Conservation (phyloP, 2,888 invertebrate species). For the Caenorhabditis zanzibari region DNA sequence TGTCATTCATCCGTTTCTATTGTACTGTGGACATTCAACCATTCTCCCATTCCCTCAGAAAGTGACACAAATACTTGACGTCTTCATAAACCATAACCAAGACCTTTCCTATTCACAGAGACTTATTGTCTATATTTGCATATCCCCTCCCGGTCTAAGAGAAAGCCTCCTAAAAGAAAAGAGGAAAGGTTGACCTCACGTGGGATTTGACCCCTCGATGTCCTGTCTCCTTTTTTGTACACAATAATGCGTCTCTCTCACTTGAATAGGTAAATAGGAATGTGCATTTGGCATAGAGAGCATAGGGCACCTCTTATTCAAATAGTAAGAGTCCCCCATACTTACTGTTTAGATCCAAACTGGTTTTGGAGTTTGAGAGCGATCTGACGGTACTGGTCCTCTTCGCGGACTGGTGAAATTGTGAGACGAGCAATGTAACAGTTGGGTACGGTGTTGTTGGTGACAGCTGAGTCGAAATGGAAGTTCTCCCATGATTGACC, state of each 20-base stretch:
- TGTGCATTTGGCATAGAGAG: constrained; percentile 43
- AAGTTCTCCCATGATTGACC: constrained; percentile 83
- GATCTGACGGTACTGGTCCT: constrained; percentile 80
- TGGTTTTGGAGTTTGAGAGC: constrained; percentile 80
- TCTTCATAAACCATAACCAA: constrained; percentile 61
- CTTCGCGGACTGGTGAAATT: constrained; percentile 80
- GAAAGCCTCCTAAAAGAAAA: constrained; percentile 30
- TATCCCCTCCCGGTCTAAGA: constrained; percentile 46
- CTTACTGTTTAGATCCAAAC: constrained; percentile 77
- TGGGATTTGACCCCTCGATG: constrained; percentile 56
- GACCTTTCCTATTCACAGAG: constrained; percentile 17
- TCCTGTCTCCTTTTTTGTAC: constrained; percentile 33
- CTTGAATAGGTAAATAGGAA: constrained; percentile 59
- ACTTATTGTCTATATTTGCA: constrained; percentile 59
- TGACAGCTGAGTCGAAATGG: constrained; percentile 78
- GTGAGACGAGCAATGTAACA: constrained; percentile 81
- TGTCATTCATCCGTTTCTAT: constrained; percentile 30
- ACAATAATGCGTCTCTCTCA: constrained; percentile 52
- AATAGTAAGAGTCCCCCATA: constrained; percentile 44
- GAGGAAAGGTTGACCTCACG: constrained; percentile 54
- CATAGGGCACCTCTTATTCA: constrained; percentile 35
- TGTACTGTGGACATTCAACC: constrained; percentile 9
- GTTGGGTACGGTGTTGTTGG: constrained; percentile 82
- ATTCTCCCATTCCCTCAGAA: constrained; percentile 38
- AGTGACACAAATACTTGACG: constrained; percentile 64